These are phyloP conservation scores for Drosophila malerkotliana DNA, from an alignment of 1,140 invertebrate genomes.

Conservation along the genomic window DNA sequence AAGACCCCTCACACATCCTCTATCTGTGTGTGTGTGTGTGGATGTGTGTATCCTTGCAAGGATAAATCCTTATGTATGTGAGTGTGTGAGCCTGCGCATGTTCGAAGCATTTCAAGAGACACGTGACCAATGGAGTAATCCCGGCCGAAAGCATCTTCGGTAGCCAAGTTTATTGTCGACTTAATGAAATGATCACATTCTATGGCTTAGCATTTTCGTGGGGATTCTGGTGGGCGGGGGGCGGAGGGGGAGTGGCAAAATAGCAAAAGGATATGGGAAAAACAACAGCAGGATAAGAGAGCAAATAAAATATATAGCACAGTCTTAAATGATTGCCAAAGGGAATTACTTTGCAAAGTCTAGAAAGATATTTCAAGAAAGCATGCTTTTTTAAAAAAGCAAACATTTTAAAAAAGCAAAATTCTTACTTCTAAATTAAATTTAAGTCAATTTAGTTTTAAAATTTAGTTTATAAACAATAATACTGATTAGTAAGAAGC, in stretches of 20 bases:
- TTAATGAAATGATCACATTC: slow-evolving; percentile 22
- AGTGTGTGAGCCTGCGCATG: slow-evolving; percentile 28
- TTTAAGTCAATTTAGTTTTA: too few relatives aligned
- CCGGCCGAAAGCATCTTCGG: slow-evolving; percentile 3
- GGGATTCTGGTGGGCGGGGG: not conserved
- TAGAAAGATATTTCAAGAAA: not conserved
- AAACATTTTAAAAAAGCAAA: too few relatives aligned
- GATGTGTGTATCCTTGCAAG: not conserved
- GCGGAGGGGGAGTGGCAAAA: not conserved
- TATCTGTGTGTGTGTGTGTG: too few relatives aligned
- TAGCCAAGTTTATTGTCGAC: slow-evolving; percentile 9
- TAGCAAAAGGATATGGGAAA: slow-evolving; percentile 1
- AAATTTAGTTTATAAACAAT: too few relatives aligned
- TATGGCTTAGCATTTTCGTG: not conserved
- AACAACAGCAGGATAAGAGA: not conserved
- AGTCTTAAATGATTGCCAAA: not conserved
- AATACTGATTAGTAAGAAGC: too few relatives aligned
- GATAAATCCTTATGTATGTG: not conserved
- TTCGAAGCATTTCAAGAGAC: slow-evolving; percentile 13
- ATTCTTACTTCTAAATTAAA: too few relatives aligned
- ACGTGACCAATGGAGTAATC: slow-evolving; percentile 48
- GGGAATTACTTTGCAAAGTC: not conserved
- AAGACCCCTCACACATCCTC: slow-evolving; percentile 8
- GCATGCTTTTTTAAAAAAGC: too few relatives aligned
- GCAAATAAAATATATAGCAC: not conserved